Conservation (phyloP, 2,797 vertebrate genomes). For the Cyprinella venusta region DNA sequence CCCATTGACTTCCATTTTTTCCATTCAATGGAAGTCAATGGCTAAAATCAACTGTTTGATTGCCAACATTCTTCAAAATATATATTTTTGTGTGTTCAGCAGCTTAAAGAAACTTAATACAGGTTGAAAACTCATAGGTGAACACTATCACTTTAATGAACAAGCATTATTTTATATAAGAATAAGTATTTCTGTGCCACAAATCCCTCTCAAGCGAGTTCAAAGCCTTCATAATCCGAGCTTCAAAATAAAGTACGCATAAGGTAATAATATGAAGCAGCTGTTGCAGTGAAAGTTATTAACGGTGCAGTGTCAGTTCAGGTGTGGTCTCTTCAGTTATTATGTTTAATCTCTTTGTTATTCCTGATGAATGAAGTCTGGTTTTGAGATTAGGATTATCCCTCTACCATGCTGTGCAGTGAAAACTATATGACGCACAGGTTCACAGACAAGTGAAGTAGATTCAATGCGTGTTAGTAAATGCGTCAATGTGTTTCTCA, state of each 20-base stretch:
- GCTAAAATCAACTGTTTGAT: not conserved
- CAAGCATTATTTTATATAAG: not conserved
- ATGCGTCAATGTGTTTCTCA: conserved; percentile 10
- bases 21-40: not conserved
- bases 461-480: not conserved
- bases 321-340: not conserved
- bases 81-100: no score
- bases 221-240: conserved; percentile 1
- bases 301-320: not conserved
- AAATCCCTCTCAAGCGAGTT: not conserved
- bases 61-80: not conserved
- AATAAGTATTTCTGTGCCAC: not conserved
- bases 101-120: not conserved
- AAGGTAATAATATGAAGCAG: conserved; percentile 17
- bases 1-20: not conserved
- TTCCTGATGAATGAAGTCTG: conserved; percentile 17
- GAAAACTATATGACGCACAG: not conserved
- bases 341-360: conserved; percentile 29
- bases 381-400: conserved; percentile 32
- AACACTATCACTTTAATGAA: not conserved
- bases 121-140: not conserved
- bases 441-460: not conserved
- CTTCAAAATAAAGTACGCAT: not conserved
- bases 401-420: not conserved
- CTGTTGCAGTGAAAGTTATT: conserved; percentile 20